Conservation (phyloP, 2,888 invertebrate species). For the Flexamia atlantica region DNA sequence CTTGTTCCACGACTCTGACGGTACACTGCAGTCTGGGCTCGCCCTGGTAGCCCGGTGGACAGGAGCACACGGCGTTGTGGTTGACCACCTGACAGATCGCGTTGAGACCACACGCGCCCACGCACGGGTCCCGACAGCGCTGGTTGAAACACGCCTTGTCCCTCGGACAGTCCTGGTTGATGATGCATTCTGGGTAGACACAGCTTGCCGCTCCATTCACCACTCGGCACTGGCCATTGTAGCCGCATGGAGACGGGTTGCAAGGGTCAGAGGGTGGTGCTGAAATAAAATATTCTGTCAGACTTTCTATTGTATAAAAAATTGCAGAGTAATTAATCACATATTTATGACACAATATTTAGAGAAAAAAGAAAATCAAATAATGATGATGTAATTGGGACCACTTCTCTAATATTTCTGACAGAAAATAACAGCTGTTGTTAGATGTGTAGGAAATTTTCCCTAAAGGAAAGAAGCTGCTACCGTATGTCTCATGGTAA, state of each 20-base stretch:
- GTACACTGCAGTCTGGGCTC: constrained; percentile 87
- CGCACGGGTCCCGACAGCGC: constrained; percentile 90
- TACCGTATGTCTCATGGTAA: too few species aligned
- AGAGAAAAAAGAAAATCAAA: too few species aligned
- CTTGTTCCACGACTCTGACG: constrained; percentile 74
- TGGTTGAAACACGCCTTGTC: constrained; percentile 89
- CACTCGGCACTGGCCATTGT: constrained; percentile 88
- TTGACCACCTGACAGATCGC: constrained; percentile 88
- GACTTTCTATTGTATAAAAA: too few species aligned
- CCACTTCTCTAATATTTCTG: too few species aligned
- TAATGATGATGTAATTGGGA: too few species aligned
- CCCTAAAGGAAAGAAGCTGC: too few species aligned
- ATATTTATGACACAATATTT: too few species aligned
- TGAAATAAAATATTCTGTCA: constrained; percentile 35
- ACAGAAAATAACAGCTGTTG: too few species aligned
- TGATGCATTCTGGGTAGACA: constrained; percentile 91
- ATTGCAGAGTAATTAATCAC: too few species aligned
- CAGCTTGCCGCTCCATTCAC: constrained; percentile 84
- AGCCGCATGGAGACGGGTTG: constrained; percentile 89
- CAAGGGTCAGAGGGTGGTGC: constrained; percentile 82
- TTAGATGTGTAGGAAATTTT: too few species aligned
- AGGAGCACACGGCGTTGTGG: constrained; percentile 90
- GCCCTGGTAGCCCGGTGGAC: constrained; percentile 88
- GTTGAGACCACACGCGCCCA: constrained; percentile 89
- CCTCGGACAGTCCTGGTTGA: constrained; percentile 92